Evolutionary conservation across 1,140 invertebrate genomes (phyloP).

Genomic region (Telenomus remus): DNA sequence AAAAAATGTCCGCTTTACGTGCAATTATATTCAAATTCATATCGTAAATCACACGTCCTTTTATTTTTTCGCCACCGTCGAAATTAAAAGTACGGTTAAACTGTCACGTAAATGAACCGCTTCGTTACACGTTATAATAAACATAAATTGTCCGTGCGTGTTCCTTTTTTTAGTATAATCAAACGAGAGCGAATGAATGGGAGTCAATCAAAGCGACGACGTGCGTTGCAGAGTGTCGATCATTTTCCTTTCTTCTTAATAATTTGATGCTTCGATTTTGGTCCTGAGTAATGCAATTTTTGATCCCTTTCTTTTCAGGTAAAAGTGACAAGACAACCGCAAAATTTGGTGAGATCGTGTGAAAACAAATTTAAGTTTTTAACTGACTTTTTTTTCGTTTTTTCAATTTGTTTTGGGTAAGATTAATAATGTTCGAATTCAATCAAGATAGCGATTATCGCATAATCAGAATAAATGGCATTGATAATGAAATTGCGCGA

Average conservation of each 20-base stretch:
- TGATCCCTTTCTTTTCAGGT: no score
- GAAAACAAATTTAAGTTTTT: no score
- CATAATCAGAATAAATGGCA: conserved; percentile 20
- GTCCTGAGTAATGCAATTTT: no score
- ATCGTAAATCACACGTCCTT: conserved; percentile 10
- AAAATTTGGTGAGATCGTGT: no score
- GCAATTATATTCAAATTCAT: conserved; percentile 45
- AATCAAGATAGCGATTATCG: not conserved
- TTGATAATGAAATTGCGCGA: conserved; percentile 32
- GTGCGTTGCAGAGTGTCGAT: conserved; percentile 31
- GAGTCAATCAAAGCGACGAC: conserved; percentile 38
- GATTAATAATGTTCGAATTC: no score
- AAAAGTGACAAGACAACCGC: no score
- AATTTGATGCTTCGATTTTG: no score
- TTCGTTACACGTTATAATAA: conserved; percentile 34
- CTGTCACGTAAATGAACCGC: conserved; percentile 47
- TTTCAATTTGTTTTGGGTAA: no score
- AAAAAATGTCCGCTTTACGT: conserved; percentile 3
- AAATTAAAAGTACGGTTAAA: conserved; percentile 13
- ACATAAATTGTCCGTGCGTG: conserved; percentile 33
- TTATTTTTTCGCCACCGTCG: no score
- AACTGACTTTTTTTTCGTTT: no score
- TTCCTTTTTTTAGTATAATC: conserved; percentile 42
- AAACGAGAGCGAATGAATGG: conserved; percentile 22
- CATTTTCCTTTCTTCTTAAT: not conserved